phyloP scores from a whole-genome alignment of 2,797 vertebrate genomes.

The Knipowitschia caucasica region DNA sequence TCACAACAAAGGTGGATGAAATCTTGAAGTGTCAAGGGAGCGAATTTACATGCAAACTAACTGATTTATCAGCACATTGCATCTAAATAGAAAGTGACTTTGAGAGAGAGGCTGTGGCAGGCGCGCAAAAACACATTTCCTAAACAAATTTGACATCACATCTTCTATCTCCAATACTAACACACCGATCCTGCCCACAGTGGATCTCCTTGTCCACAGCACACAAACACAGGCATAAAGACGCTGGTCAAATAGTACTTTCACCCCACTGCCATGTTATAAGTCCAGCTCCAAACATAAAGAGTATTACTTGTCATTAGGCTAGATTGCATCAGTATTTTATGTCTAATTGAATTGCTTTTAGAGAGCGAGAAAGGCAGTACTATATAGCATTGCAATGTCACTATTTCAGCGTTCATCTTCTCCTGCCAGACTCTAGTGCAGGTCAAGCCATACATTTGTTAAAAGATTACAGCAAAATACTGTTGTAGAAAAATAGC shows the following conservation, averaged over 20 bases:
- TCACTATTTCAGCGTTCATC: conserved; percentile 9
- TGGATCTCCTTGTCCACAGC: conserved; percentile 5
- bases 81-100: conserved; percentile 58
- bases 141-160: conserved; percentile 53
- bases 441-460: not conserved
- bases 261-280: conserved; percentile 1
- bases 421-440: conserved; percentile 3
- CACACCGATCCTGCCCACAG: not conserved
- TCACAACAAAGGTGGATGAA: conserved; percentile 29
- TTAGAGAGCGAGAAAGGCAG: not conserved
- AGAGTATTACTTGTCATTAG: conserved; percentile 41
- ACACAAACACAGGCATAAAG: conserved; percentile 27
- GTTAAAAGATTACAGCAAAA: not conserved
- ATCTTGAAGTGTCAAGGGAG: conserved; percentile 32
- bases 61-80: conserved; percentile 48
- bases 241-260: conserved; percentile 23
- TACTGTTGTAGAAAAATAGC: not conserved
- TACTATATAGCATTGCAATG: not conserved
- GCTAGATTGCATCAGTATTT: conserved; percentile 40
- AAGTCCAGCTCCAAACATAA: conserved; percentile 23
- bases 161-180: conserved; percentile 38
- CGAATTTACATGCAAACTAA: conserved; percentile 61
- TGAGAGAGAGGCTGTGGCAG: conserved; percentile 34
- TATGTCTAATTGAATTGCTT: conserved; percentile 46
- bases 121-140: conserved; percentile 48